Evolutionary conservation across 1,140 invertebrate species (phyloP), one percentile per base, ranked within the genome.

Genomic region (Drosophila virilis): DNA sequence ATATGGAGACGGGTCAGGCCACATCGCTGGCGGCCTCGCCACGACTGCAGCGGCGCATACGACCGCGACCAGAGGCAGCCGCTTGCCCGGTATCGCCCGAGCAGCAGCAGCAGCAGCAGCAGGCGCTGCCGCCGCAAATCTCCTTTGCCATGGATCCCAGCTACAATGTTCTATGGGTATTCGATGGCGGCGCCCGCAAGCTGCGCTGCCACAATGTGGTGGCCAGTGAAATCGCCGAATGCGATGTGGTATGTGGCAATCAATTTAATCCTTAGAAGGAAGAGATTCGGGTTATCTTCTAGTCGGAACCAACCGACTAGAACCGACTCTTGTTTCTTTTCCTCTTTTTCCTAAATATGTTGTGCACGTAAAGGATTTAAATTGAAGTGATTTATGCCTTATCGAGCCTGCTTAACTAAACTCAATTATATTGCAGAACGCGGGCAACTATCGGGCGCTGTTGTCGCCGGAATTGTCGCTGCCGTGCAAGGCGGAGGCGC

Each of bases 121-220:
- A 57, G 1, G 66, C 77, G 0, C 69, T 77, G 60, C 79, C 80
- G 12, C 78, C 90, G 7, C 91, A 92, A 48, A 68, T 92, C 8
- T 83, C 91, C 38, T 92, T 92, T 50, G 89, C 91, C 55, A 78
- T 99, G 67, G 98, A 99, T 94, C 97, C 97, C n/a, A 92, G 96
- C 12, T 97, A 97, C 84, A 96, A 97, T 91, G 95, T 97, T 6
- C 93, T 98, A 3, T 97, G 96, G 96, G 96, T 97, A 58, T 97
- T 96, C 80, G 95, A 96, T 92, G 94, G 95, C 0, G 90, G 94
- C 9, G 95, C 93, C 70, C 94, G 95, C 58, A 95, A 96, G 79
- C 94, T 98, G 74, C 94, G 94, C 50, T 97, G 96, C 70, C 97
- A 96, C 91, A 98, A 98, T 92, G 95, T 97, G 1, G 94, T 98